Base-by-base conservation (phyloP, 2,113 vertebrate genomes). In the Ceyx cyanopectus region DNA sequence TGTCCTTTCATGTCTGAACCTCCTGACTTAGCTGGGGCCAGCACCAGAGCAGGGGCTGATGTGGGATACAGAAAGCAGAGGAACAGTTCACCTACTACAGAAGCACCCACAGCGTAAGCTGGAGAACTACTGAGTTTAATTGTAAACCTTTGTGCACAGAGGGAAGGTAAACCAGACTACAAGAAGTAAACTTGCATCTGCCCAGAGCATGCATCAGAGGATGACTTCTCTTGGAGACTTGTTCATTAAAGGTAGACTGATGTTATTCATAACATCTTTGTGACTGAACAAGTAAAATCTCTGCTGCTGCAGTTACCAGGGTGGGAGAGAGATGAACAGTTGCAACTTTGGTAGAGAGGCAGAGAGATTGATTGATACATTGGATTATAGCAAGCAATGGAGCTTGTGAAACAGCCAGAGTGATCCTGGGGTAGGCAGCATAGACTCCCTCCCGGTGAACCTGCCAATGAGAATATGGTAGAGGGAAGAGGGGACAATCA, bases 281-380 rank as follows among this genome's bases (percentile, higher is more conserved):
- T 24, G 22, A 48, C 11, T 48, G 43, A 43, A 57, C 17, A 66
- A 4, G 7, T 62, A 58, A 85, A 73, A 81, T 32, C 41, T 66
- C 61, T 5, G 0, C 61, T 34, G 61, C 34, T n/a, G 57, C 20
- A 29, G 3, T 54, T 75, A 10, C 16, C 53, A 21, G n/a, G 32
- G 18, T 1, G 12, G 30, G 14, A 78, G 26, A 0, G 0, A 58
- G 14, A 27, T n/a, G 23, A 43, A 14, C 22, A 27, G 2, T 6
- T 1, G 0, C 1, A 2, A 23, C 23, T 19, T 22, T 46, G 9
- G 29, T 13, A 22, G 41, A 57, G 26, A n/a, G 27, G 34, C 63
- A 37, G 24, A 30, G 29, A 37, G 13, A 27, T 15, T 11, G 4
- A 34, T 37, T 7, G 17, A 50, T 24, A 17, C 53, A 34, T 12